phyloP scores from a whole-genome alignment of 1,140 invertebrate genomes.

The Parasteatoda tepidariorum region DNA sequence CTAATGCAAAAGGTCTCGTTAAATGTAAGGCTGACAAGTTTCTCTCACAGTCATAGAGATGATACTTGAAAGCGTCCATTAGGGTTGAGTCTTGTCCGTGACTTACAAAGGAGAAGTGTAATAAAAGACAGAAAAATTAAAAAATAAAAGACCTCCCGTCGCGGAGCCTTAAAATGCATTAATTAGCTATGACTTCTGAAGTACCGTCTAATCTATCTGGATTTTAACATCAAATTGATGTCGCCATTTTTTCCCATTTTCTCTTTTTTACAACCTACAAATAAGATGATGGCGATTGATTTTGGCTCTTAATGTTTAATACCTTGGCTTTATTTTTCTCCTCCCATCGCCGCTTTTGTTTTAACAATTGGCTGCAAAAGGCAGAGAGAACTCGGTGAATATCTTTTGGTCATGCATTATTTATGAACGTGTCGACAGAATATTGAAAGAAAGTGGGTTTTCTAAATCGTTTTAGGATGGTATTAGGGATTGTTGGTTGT shows the following conservation, averaged over 20 bases:
- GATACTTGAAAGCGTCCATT: slow-evolving; percentile 29
- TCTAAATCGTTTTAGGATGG: neutral
- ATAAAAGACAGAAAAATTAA: neutral
- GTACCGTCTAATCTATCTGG: slow-evolving; percentile 26
- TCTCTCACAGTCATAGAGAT: neutral
- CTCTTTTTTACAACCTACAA: neutral
- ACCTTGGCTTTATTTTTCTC: neutral
- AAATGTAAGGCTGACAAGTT: neutral
- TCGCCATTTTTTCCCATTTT: slow-evolving; percentile 4
- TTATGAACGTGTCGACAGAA: slow-evolving; percentile 30
- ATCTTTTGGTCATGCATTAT: slow-evolving; percentile 15
- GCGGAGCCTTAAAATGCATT: neutral
- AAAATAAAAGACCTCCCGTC: neutral
- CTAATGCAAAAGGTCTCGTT: neutral
- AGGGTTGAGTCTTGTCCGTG: neutral
- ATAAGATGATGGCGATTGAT: slow-evolving; percentile 23
- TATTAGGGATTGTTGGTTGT: neutral
- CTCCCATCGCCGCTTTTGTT: neutral
- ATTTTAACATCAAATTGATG: slow-evolving; percentile 23
- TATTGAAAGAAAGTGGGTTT: slow-evolving; percentile 5
- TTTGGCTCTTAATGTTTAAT: slow-evolving; percentile 14
- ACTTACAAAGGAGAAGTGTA: neutral
- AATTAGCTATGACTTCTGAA: slow-evolving; percentile 42
- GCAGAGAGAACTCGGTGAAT: neutral
- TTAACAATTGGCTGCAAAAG: neutral